These are phyloP conservation scores for Neelides folsomi DNA, from an alignment of 2,888 invertebrate species.

Conservation along the genomic window DNA sequence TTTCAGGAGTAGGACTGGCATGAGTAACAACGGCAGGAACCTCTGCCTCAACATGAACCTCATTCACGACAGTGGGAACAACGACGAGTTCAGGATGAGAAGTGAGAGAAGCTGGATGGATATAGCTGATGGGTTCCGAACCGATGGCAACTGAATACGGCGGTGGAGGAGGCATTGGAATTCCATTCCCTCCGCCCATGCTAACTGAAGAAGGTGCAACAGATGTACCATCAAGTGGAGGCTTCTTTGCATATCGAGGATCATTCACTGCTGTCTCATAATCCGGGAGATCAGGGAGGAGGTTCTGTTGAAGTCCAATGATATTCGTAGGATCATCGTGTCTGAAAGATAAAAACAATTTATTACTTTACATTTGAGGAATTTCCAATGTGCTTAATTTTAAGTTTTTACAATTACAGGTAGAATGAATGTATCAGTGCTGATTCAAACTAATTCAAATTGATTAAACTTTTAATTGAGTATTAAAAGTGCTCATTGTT, in stretches of 20 bases:
- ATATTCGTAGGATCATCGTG: conserved; percentile 31
- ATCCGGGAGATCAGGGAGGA: conserved; percentile 37
- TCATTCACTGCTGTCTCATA: conserved; percentile 38
- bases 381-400: background rate
- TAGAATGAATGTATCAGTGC: too few species aligned
- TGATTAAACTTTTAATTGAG: too few species aligned
- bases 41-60: too few species aligned
- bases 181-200: conserved; percentile 5
- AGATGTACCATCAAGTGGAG: conserved; percentile 33
- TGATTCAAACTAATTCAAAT: too few species aligned
- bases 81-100: background rate
- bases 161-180: conserved; percentile 26
- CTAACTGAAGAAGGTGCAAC: conserved; percentile 11
- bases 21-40: too few species aligned
- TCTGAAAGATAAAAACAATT: conserved; percentile 9
- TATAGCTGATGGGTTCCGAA: conserved; percentile 14
- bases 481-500: too few species aligned
- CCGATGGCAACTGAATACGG: conserved; percentile 30
- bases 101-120: background rate
- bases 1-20: too few species aligned
- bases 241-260: conserved; percentile 36
- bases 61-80: background rate
- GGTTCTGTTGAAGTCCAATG: conserved; percentile 33
- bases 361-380: background rate
- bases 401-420: too few species aligned